Evolutionary conservation across 2,888 invertebrate genomes (phyloP), one percentile per base, ranked within the genome.

Genomic region (Lasioglossum marginatum): DNA sequence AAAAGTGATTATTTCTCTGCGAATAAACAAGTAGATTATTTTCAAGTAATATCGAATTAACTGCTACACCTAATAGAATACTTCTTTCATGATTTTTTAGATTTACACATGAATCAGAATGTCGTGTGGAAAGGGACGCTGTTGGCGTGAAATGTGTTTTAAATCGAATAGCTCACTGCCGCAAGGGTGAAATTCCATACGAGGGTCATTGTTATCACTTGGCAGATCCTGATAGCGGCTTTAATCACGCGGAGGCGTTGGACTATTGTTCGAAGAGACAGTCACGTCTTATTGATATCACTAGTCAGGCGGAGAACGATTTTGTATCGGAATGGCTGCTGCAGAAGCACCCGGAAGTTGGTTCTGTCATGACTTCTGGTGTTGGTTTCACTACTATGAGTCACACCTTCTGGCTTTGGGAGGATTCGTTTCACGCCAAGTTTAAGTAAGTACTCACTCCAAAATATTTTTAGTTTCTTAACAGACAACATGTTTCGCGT

Each of bases 241-340:
- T 95, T 48, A 95, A 93, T 85, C 95, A 95, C 82, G 94, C 92
- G n/a, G 95, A 96, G 89, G 96, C 96, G 16, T 88, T 95, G 81
- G 91, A 94, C 4, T 95, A 95, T 77, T 96, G 96, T 88, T 89
- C 93, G 31, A 84, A 88, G 84, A 94, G 91, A 87, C 95, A 95
- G n/a, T 95, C 96, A 0, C 93, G 95, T 66, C 93, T 96, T 57
- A 91, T 96, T 16, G 95, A 95, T 82, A 94, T 96, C 78, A 93
- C 95, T 52, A 95, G 94, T n/a, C 95, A 96, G 92, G 93, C 93
- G 57, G 96, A 96, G 91, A 96, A 96, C 91, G 95, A 96, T 92
- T 96, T 96, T 89, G 87, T 96, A 34, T 96, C 96, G 16, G 96
- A 96, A 88, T 95, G 96, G 95, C 90, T 96, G 79, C 85, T 95